phyloP scores from a whole-genome alignment of 2,113 vertebrate species.

The Centropristis striata region DNA sequence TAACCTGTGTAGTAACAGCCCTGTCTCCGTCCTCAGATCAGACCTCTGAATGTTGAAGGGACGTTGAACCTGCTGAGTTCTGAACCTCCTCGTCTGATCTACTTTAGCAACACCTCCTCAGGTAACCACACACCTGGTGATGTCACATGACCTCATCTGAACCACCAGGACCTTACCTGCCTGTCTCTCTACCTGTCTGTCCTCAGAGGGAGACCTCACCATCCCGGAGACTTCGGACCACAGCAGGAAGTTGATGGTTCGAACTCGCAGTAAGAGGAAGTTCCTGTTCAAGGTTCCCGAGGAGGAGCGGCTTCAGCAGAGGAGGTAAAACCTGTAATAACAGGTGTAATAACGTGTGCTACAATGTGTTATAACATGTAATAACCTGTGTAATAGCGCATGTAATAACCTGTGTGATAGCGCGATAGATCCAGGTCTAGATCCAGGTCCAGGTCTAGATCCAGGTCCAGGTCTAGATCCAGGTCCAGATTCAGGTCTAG shows the following conservation, averaged over 20 bases:
- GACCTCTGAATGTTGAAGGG: constrained; percentile 93
- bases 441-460: too few species aligned
- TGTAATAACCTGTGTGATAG: too few species aligned
- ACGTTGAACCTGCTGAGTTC: constrained; percentile 93
- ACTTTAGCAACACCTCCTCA: constrained; percentile 92
- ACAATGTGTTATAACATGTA: too few species aligned
- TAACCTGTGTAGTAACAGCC: too few species aligned
- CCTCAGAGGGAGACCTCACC: constrained; percentile 87
- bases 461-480: too few species aligned
- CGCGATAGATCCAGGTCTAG: too few species aligned
- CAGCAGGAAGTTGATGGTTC: constrained; percentile 96
- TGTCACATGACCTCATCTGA: not conserved
- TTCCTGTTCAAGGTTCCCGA: constrained; percentile 97
- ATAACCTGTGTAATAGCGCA: too few species aligned
- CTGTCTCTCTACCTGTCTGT: not conserved
- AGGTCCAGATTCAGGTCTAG: too few species aligned
- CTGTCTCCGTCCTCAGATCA: constrained; percentile 84
- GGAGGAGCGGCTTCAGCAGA: constrained; percentile 93
- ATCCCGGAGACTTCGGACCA: constrained; percentile 95
- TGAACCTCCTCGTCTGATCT: constrained; percentile 93
- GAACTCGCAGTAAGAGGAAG: constrained; percentile 96
- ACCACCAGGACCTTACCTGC: too few species aligned
- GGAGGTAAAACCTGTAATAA: constrained; percentile 84
- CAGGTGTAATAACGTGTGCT: too few species aligned
- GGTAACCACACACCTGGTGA: constrained; percentile 78